A percentile compares a stretch with the other conserved stretches of the same genome.
Conservation (phyloP, 2,797 vertebrate genomes). For the Vireo griseus region DNA sequence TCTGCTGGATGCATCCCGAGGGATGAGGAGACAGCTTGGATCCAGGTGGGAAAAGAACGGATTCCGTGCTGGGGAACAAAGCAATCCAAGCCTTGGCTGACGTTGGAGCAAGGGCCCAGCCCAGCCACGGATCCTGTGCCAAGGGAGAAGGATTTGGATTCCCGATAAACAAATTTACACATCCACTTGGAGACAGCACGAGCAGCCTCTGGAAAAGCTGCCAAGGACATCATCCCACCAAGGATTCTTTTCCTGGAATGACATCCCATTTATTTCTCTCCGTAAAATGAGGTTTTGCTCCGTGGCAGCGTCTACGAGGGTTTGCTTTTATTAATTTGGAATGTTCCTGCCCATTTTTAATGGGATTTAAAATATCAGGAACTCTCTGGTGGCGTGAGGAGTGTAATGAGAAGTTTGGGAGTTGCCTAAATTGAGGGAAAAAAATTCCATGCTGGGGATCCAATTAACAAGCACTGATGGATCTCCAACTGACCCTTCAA, state of each 20-base stretch:
- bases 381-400: neutral
- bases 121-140: accelerated
- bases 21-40: neutral
- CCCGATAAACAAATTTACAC: neutral
- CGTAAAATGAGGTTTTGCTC: neutral
- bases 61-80: neutral
- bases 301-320: accelerated
- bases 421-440: neutral
- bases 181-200: neutral
- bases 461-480: neutral
- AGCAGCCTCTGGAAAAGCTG: neutral
- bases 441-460: neutral
- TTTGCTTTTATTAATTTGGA: neutral
- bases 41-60: neutral
- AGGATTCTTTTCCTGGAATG: neutral
- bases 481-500: neutral
- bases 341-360: neutral
- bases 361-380: neutral
- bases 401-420: neutral
- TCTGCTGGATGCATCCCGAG: neutral
- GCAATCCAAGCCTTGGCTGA: neutral
- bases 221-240: neutral
- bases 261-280: neutral
- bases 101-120: neutral
- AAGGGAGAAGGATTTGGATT: neutral